Base-by-base conservation (phyloP, 2,797 vertebrate genomes). In the Hyperoplus lanceolatus region DNA sequence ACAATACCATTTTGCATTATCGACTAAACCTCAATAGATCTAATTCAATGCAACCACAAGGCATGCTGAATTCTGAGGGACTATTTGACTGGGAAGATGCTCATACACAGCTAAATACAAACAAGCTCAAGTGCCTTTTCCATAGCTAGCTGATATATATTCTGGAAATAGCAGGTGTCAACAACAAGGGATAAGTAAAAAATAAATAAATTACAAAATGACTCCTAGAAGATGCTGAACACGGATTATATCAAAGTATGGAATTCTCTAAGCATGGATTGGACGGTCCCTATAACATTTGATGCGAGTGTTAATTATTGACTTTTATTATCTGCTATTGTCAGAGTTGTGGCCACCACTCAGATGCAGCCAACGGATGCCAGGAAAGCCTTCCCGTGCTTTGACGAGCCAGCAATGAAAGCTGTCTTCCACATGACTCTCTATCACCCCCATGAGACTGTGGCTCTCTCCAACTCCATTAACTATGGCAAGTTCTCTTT, bases 391-490 rank as follows among this genome's bases (percentile, higher is more conserved):
- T 99, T 99, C 81, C 98, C 97, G 0, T 99, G 98, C 93, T 99
- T 99, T 0, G 97, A 99, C 0, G 98, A 99, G 89, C 98, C 97
- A 0, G 97, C 96, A 42, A 96, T 98, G 97, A 99, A 99, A 91
- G 97, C 98, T 1, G 68, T 12, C 1, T 99, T 99, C 79, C 63
- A 92, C 5, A 94, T 99, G 79, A 97, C 95, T 0, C 85, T 99
- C 57, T 84, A 96, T 59, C 86, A 98, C 81, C 91, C 91, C 0
- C 13, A 0, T 0, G 0, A 11, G 1, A 89, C 94, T 0, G 2
- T 0, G 0, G 97, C 97, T 8, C 87, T 99, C 68, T 97, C 97
- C 84, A 99, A 99, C 72, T 94, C 94, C 92, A 91, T 87, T 0
- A 73, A 75, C n/a, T 65, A 12, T 1, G 74, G 97, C 96, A 90